Evolutionary conservation across 2,888 invertebrate species (phyloP), one percentile per base, ranked within the genome.

Genomic region (Leptopterna dolabrata): DNA sequence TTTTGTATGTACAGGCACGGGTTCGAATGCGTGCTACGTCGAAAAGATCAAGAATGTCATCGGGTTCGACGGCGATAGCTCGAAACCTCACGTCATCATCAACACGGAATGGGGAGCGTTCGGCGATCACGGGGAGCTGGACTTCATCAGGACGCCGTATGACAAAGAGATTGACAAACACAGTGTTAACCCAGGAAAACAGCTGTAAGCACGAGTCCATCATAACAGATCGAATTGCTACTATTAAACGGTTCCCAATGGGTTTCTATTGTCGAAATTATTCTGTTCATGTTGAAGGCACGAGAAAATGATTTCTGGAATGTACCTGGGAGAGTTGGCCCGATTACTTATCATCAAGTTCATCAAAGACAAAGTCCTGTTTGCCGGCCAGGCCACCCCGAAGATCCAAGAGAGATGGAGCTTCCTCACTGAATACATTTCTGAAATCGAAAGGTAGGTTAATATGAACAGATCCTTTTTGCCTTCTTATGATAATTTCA

Each of bases 61-160:
- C 90, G 95, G 95, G 91, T 96, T 96, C 95, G 95, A 95, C 91
- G 92, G 92, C 13, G 92, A 93, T 24, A 78, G 41, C n/a, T 47
- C 76, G 13, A 89, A 89, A 83, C 88, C 86, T 13, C 30, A 83
- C 88, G 90, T 95, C 14, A 93, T 95, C 63, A 95, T 97, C 78
- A 96, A 96, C 92, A 94, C 95, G 76, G 97, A 97, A 92, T 96
- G 96, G 95, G 96, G 96, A 71, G 96, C 96, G n/a, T 96, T 96
- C 91, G 96, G 97, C 1, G 96, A 97, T 92, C 96, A 96, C 91
- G 96, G 96, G 80, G 95, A 95, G 86, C 91, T 97, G 76, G 94
- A 95, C 92, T 96, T 96, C 92, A 92, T 96, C 88, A 94, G 94
- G 91, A 96, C 96, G 0, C 94, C 95, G 88, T 94, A 94, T 90